Base-by-base conservation (phyloP, 2,888 invertebrate genomes). In the Dinocampus coccinellae region DNA sequence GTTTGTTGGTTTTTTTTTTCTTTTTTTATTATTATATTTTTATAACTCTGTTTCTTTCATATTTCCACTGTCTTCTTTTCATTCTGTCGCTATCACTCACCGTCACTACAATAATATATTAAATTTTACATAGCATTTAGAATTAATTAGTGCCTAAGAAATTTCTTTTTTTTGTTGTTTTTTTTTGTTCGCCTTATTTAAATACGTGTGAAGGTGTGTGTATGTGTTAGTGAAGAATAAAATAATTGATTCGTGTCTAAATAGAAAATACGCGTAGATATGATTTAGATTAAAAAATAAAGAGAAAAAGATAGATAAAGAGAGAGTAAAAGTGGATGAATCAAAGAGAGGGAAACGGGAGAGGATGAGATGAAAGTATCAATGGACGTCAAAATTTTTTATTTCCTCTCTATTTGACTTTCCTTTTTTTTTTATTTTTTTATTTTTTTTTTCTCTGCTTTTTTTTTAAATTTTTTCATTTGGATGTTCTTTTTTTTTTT, bases 91-190 rank as follows among this genome's bases (percentile, higher is more conserved):
- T 69, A 68, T 70, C 76, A 77, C 74, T 77, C 77, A 75, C 77
- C 75, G 75, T 74, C 72, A 67, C 77, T 77, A 79, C 76, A 76
- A 53, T 71, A 66, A 76, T 78, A 78, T 77, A 75, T 78, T 75
- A 75, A 78, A 76, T 78, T 77, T 77, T 77, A 76, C 75, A 76
- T 76, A 78, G 75, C 75, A 71, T 79, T 77, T 74, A 75, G 68
- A 75, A 76, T 79, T 74, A 75, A 76, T 75, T 78, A 77, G 70
- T 76, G 75, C 73, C 69, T 73, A 74, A 73, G 73, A 77, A 70
- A 53, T 73, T 73, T 77, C 73, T 70, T 52, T 52, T 52, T 52
- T 52, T 52, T n/a, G 7, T 53, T 24, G 1, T 29, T 33, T 58
- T 58, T 16, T n/a, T 42, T 20, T 39, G 16, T 22, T 22, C 26